Percentiles rank a stretch among this genome's conserved stretches.
Conservation (phyloP, 2,888 invertebrate species). For the Idaea biselata region DNA sequence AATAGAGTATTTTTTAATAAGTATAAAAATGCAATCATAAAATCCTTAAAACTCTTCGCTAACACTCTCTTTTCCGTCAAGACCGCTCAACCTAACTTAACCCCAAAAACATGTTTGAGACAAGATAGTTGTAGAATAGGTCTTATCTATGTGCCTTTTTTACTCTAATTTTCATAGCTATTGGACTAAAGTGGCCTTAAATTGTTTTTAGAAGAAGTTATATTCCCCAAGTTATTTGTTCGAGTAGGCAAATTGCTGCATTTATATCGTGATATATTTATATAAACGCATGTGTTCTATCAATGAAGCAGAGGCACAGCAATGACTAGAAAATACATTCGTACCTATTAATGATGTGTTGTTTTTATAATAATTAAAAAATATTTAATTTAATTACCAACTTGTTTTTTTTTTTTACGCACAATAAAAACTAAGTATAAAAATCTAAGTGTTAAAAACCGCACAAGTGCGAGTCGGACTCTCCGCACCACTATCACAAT, state of each 20-base stretch:
- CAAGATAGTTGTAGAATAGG: too few species aligned
- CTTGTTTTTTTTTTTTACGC: conserved; percentile 60
- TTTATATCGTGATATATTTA: conserved; percentile 53
- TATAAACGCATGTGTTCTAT: conserved; percentile 22
- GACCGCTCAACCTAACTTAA: too few species aligned
- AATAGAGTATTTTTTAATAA: too few species aligned
- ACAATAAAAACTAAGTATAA: conserved; percentile 4
- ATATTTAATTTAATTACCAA: conserved; percentile 71
- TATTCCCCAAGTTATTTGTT: conserved; percentile 5
- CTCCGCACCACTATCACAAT: too few species aligned
- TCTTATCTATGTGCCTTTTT: too few species aligned
- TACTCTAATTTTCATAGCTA: too few species aligned
- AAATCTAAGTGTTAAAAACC: too few species aligned
- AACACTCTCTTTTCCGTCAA: too few species aligned
- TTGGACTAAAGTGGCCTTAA: background rate
- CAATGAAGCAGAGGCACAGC: conserved; percentile 41
- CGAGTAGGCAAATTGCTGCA: conserved; percentile 34
- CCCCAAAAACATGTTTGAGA: too few species aligned
- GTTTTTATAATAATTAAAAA: conserved; percentile 76
- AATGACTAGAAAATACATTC: conserved; percentile 78
- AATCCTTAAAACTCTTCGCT: too few species aligned
- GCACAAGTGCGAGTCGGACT: too few species aligned
- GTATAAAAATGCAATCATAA: too few species aligned
- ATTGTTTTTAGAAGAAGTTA: background rate
- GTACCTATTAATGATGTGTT: conserved; percentile 61